Base-by-base conservation (phyloP, 2,888 invertebrate genomes). In the Ectemnius cavifrons region DNA sequence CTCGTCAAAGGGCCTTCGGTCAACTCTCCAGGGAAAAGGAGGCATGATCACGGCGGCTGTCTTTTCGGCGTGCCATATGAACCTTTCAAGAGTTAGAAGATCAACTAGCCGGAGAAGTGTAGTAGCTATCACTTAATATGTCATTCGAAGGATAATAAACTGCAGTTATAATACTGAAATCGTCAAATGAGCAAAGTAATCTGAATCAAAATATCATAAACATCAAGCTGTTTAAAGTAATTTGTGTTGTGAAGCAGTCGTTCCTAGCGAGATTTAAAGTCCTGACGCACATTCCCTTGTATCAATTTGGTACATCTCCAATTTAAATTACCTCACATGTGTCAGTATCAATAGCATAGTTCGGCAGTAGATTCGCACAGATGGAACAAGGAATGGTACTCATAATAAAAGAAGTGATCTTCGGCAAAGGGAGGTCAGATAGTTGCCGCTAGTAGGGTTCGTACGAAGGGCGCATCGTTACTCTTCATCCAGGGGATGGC, bases 401-500 rank as follows among this genome's bases (percentile, higher is more conserved):
- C 6, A 14, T 52, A 16, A 52, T 52, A 52, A 14, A 52, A 14
- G 52, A 11, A 52, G n/a, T 52, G 52, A 52, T 64, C 58, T 59
- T 67, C 63, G 62, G 67, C 63, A 52, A 63, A 66, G 67, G 37
- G 46, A 67, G 73, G 27, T 60, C 23, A 59, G 62, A 63, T 28
- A 37, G 37, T 18, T 60, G 62, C 73, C 68, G 80, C 71, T 63
- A 76, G 58, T 71, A 72, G 75, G 52, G 52, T 75, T 80, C 81
- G 80, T 84, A 80, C 81, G 81, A 83, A 85, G 80, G 84, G 85
- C 85, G 81, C 83, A 71, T 81, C 86, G 86, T 88, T 87, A 86
- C 81, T 88, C 87, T 87, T 88, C 87, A 87, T 88, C 85, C 82
- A 75, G 77, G 85, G 79, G 85, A 87, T 85, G 85, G 85, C 79